These are phyloP conservation scores for Xenopus laevis DNA, from an alignment of 2,113 vertebrate species.

Conservation along the genomic window DNA sequence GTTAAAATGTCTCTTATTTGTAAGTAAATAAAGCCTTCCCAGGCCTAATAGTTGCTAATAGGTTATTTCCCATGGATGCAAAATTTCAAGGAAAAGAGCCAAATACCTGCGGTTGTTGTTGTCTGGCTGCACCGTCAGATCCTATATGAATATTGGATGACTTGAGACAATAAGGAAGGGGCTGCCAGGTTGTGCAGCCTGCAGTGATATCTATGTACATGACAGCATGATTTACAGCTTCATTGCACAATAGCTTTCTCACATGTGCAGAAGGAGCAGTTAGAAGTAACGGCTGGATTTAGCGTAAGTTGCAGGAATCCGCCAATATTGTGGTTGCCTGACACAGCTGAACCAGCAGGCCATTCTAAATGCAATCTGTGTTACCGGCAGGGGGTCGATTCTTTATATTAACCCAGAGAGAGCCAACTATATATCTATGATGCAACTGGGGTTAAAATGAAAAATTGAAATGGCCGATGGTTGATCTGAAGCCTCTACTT, in stretches of 20 bases:
- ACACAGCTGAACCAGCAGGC: constrained; percentile 2
- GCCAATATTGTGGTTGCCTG: constrained; percentile 6
- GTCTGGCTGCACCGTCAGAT: constrained; percentile 28
- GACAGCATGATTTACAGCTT: constrained; percentile 7
- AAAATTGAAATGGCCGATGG: too few species aligned
- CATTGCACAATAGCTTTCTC: constrained; percentile 20
- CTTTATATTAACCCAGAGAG: too few species aligned
- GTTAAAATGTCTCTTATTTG: not conserved
- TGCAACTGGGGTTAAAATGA: too few species aligned
- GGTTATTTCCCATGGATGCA: constrained; percentile 38
- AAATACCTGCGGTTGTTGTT: constrained; percentile 36
- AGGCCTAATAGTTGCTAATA: constrained; percentile 11
- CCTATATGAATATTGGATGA: constrained; percentile 21
- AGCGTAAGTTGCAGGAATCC: not conserved
- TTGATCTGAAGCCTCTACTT: too few species aligned
- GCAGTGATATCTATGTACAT: constrained; percentile 24
- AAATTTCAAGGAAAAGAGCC: constrained; percentile 8
- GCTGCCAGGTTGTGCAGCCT: constrained; percentile 32
- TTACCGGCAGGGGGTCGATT: too few species aligned
- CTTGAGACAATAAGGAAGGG: constrained; percentile 29
- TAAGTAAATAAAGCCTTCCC: constrained; percentile 14
- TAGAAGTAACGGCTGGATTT: not conserved
- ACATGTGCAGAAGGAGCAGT: not conserved
- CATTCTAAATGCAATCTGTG: constrained; percentile 8
- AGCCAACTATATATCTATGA: too few species aligned